Evolutionary conservation across 2,888 invertebrate species (phyloP).

Genomic region (Pelosia muscerda): DNA sequence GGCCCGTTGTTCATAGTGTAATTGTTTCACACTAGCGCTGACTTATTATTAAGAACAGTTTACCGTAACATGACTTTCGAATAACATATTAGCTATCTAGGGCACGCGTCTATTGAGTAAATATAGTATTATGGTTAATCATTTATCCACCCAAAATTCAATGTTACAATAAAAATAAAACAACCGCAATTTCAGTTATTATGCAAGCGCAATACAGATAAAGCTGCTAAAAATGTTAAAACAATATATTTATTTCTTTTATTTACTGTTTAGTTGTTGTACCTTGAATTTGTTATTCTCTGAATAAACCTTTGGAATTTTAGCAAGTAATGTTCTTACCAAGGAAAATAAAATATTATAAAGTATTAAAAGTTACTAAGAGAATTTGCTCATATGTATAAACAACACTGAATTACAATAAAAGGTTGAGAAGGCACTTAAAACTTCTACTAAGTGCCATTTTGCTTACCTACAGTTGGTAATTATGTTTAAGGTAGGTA

Average conservation of each 20-base stretch:
- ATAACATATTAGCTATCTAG: constrained; percentile 10
- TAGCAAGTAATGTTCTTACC: not conserved
- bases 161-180: not conserved
- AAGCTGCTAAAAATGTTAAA: not conserved
- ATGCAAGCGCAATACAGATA: not conserved
- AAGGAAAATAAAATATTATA: not conserved
- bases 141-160: not conserved
- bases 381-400: not conserved
- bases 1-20: constrained; percentile 6
- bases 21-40: constrained; percentile 11
- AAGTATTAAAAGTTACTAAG: not conserved
- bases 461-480: not conserved
- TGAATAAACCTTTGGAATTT: not conserved
- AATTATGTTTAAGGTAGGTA: not conserved
- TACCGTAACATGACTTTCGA: constrained; percentile 8
- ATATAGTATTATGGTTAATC: constrained; percentile 22
- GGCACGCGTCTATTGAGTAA: constrained; percentile 24
- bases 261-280: not conserved
- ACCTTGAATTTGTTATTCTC: constrained; percentile 10
- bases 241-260: not conserved
- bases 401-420: not conserved
- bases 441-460: not conserved
- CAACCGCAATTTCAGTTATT: not conserved
- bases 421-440: not conserved
- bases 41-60: constrained; percentile 17